Base-by-base conservation (phyloP, 1,140 invertebrate species). In the Orchesella cincta region DNA sequence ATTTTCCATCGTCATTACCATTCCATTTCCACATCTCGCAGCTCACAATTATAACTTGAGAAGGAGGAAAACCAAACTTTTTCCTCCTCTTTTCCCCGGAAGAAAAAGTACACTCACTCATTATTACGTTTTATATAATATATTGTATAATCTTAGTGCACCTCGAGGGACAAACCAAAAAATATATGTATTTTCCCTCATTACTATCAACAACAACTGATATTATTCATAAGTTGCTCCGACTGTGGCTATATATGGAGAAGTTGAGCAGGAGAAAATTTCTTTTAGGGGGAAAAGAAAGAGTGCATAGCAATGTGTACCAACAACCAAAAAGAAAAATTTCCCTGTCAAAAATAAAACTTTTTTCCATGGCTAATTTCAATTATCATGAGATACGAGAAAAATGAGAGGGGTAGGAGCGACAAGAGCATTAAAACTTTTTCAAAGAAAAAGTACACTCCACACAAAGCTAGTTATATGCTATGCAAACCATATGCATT, bases 1-100 rank as follows among this genome's bases (percentile, higher is more conserved):
- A 78, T 75, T 51, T 78, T 75, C 77, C 72, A 74, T 72, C 77
- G 35, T 75, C 73, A 78, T 78, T 78, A 75, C 77, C 67, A 78
- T 78, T 78, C 74, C 73, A 75, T 78, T 78, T 72, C 73, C 46
- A 35, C 52, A 74, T 23, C 23, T 57, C 18, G 39, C 39, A 8
- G 39, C 39, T 46, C 39, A 46, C 39, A 8, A 8, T 46, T 5
- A 46, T 46, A 18, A 18, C 39, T 46, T 5, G 39, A 8, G 39
- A 46, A 46, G 39, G 39, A 46, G 39, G 39, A 46, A 46, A 46
- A 46, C 39, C 39, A 5, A 46, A 46, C 39, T n/a, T n/a, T n/a
- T n/a, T n/a, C n/a, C n/a, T n/a, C n/a, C n/a, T n/a, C n/a, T n/a
- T n/a, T n/a, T n/a, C n/a, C n/a, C n/a, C n/a, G n/a, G n/a, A n/a